These are phyloP conservation scores for Scopus umbretta DNA, from an alignment of 2,113 vertebrate species.

Conservation along the genomic window DNA sequence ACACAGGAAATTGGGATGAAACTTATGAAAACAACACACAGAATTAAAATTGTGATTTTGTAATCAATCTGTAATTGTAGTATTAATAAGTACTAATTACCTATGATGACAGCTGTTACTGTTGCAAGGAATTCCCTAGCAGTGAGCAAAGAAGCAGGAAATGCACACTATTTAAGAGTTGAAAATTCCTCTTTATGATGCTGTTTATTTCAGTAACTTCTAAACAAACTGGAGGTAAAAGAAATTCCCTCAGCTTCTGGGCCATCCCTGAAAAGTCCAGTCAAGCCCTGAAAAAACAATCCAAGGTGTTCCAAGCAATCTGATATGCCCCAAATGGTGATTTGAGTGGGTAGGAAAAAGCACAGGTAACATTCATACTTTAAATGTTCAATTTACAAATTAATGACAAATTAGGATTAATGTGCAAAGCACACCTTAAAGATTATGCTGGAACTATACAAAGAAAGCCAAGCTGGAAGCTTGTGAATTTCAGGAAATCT, in stretches of 20 bases:
- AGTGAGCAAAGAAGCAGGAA: background rate
- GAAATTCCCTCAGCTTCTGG: background rate
- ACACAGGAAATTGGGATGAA: background rate
- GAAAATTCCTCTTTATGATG: background rate
- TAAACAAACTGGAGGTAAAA: background rate
- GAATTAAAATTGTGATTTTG: background rate
- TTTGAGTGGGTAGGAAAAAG: background rate
- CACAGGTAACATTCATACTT: background rate
- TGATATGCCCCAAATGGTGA: background rate
- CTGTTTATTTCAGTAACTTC: background rate
- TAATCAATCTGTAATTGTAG: background rate
- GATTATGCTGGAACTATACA: background rate
- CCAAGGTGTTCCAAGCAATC: background rate
- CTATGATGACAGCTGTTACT: background rate
- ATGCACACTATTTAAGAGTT: background rate
- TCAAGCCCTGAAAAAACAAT: background rate
- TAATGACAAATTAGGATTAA: background rate
- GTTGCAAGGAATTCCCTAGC: background rate
- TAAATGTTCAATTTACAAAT: background rate
- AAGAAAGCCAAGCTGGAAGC: background rate
- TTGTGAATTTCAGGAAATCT: background rate
- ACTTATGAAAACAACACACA: background rate
- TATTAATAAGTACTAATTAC: background rate
- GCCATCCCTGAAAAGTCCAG: background rate
- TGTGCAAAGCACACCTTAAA: background rate